Evolutionary conservation across 2,888 invertebrate species (phyloP).

Genomic region (Enchytraeus crypticus): DNA sequence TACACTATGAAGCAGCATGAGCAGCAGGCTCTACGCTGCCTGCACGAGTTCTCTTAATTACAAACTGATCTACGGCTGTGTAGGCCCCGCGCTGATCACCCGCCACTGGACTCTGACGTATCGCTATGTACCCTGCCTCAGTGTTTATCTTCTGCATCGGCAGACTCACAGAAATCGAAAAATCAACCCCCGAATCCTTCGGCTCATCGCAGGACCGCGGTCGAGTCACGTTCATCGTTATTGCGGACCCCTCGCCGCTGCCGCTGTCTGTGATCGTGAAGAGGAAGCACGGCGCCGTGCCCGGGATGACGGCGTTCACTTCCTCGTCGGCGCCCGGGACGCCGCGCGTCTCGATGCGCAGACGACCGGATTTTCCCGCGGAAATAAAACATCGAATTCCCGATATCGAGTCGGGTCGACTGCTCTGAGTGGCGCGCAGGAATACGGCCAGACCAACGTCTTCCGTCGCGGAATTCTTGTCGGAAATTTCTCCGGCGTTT

Average conservation of each 20-base stretch:
- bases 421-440: conserved; percentile 8
- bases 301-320: conserved; percentile 1
- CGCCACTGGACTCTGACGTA: neutral
- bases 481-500: neutral
- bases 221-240: neutral
- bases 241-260: neutral
- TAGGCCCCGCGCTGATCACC: neutral
- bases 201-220: neutral
- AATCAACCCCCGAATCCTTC: neutral
- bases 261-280: conserved; percentile 8
- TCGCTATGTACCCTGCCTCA: conserved; percentile 2
- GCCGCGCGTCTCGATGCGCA: conserved; percentile 5
- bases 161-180: neutral
- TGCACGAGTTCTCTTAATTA: too few relatives aligned
- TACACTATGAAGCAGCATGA: too few relatives aligned
- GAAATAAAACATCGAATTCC: conserved; percentile 11
- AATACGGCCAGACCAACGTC: conserved; percentile 7
- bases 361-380: neutral
- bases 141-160: neutral
- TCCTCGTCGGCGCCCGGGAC: conserved; percentile 7
- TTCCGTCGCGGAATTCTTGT: neutral
- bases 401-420: conserved; percentile 10
- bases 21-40: too few relatives aligned
- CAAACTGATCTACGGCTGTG: conserved; percentile 4
- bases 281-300: conserved; percentile 5